Percentiles rank a stretch among this genome's conserved stretches.
Evolutionary conservation across 2,797 vertebrate genomes (phyloP).

Genomic region (Rhyacichthys aspro): DNA sequence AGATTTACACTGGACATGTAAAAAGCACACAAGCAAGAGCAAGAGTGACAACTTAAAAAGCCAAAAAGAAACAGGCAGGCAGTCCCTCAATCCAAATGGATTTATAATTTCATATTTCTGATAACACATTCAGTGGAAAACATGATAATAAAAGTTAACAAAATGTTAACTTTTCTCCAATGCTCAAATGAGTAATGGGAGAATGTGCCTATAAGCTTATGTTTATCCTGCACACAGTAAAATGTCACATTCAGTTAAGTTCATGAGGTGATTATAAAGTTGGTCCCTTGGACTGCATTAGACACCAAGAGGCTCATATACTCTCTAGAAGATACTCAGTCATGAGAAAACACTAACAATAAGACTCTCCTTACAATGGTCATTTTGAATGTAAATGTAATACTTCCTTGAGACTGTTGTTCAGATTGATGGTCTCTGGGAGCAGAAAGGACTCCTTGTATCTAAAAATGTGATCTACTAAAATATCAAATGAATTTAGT

Average conservation of each 20-base stretch:
- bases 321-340: conserved; percentile 42
- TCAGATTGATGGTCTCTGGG: conserved; percentile 30
- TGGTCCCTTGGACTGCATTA: conserved; percentile 73
- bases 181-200: conserved; percentile 57
- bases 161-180: conserved; percentile 50
- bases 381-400: conserved; percentile 74
- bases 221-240: conserved; percentile 67
- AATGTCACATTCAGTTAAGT: conserved; percentile 65
- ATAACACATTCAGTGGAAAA: conserved; percentile 71
- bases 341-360: conserved; percentile 50
- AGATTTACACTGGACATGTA: conserved; percentile 67
- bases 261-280: conserved; percentile 82
- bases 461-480: conserved; percentile 47
- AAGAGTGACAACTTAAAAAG: conserved; percentile 59
- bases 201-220: conserved; percentile 56
- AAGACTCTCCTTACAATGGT: conserved; percentile 46
- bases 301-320: conserved; percentile 62
- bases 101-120: conserved; percentile 56
- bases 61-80: conserved; percentile 46
- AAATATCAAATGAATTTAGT: conserved; percentile 18
- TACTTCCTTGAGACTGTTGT: conserved; percentile 50
- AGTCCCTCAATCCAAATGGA: conserved; percentile 75
- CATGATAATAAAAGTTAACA: conserved; percentile 41
- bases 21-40: conserved; percentile 62
- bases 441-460: neutral